Conservation (phyloP, 2,113 vertebrate genomes). For the Poecile atricapillus region DNA sequence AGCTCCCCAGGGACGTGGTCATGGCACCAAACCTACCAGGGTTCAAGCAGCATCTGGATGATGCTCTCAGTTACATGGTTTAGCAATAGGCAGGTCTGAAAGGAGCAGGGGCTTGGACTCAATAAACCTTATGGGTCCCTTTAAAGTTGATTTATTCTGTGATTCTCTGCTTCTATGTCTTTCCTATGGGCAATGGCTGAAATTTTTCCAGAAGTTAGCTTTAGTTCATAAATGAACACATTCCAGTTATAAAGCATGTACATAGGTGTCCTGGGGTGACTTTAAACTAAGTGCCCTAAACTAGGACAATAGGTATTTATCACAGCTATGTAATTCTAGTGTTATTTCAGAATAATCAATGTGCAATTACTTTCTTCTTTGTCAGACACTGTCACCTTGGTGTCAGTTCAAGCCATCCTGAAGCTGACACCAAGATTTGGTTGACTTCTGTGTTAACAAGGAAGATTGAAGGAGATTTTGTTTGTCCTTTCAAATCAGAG, state of each 20-base stretch:
- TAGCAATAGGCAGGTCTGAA: background rate
- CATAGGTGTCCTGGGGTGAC: too few species aligned
- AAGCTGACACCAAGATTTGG: background rate
- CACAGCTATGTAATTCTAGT: background rate
- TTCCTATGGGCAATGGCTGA: background rate
- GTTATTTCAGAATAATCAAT: background rate
- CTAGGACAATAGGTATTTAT: too few species aligned
- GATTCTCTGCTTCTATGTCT: background rate
- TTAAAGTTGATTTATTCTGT: background rate
- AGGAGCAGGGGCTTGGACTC: background rate
- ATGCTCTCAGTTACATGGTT: too few species aligned
- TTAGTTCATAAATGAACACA: background rate
- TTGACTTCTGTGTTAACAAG: background rate
- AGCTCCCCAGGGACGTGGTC: background rate
- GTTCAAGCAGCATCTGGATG: background rate
- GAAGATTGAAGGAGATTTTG: background rate
- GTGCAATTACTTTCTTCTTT: background rate
- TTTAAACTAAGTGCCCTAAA: too few species aligned
- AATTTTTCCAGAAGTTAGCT: background rate
- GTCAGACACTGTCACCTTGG: background rate
- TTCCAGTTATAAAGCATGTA: background rate
- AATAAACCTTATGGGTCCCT: rapidly evolving
- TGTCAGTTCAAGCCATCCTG: background rate
- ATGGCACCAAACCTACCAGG: background rate
- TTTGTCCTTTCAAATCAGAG: background rate